Conservation (phyloP, 2,113 vertebrate genomes). For the pig (Sus scrofa) region T2T-Sscrofa CM000824.6:54153001-54153500, state of each 20-base stretch:
- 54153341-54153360: background rate
- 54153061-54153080: conserved; percentile 84
- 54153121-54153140: conserved; percentile 48
- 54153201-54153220: conserved; percentile 59
- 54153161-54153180: background rate
- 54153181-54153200: conserved; percentile 66
- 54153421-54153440: background rate
- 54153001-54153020: background rate
- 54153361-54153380: background rate
- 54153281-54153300: background rate
- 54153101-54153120: conserved; percentile 84
- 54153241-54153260: conserved; percentile 12
- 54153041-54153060: conserved; percentile 53
- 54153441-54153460: background rate
- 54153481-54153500: background rate
- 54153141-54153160: conserved; percentile 87
- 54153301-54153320: background rate
- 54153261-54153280: background rate
- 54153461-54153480: background rate
- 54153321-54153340: background rate
- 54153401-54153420: background rate
- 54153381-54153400: background rate
- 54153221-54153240: background rate
- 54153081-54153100: conserved; percentile 78
- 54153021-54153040: background rate